phyloP scores from a whole-genome alignment of 2,113 vertebrate species.

The Atrichornis clamosus region DNA sequence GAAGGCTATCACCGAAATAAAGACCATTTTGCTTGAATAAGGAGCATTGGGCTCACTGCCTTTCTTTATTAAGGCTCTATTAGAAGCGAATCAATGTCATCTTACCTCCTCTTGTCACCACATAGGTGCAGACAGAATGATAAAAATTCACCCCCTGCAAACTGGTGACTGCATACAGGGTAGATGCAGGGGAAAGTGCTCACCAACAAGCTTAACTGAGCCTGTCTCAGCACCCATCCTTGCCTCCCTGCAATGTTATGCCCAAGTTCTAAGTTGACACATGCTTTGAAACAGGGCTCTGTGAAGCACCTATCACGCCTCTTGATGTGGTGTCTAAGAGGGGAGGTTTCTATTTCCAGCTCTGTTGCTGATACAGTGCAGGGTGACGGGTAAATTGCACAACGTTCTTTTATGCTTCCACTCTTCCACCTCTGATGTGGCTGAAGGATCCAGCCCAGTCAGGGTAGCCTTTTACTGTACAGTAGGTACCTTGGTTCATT shows the following conservation, averaged over 20 bases:
- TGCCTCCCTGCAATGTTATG: not conserved
- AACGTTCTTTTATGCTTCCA: not conserved
- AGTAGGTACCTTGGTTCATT: not conserved
- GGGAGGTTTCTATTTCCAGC: slow-evolving; percentile 44
- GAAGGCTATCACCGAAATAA: not conserved
- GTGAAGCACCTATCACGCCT: slow-evolving; percentile 9
- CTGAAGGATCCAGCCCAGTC: not conserved
- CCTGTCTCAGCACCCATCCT: not conserved
- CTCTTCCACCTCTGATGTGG: not conserved
- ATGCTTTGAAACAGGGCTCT: not conserved
- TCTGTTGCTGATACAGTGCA: not conserved
- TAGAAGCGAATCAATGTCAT: not conserved
- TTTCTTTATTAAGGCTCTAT: not conserved
- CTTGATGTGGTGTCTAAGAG: not conserved
- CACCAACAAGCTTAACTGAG: not conserved
- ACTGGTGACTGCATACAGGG: not conserved
- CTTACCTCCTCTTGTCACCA: not conserved
- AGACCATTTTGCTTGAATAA: not conserved
- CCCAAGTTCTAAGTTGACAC: not conserved
- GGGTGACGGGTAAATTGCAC: not conserved
- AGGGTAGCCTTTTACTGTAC: not conserved
- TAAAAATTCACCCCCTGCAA: not conserved
- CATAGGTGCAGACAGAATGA: not conserved
- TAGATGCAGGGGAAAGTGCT: not conserved
- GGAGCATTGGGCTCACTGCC: not conserved